Percentiles rank a stretch among this genome's conserved stretches.
Conservation (phyloP, 1,140 invertebrate genomes). For the Tribolium madens region DNA sequence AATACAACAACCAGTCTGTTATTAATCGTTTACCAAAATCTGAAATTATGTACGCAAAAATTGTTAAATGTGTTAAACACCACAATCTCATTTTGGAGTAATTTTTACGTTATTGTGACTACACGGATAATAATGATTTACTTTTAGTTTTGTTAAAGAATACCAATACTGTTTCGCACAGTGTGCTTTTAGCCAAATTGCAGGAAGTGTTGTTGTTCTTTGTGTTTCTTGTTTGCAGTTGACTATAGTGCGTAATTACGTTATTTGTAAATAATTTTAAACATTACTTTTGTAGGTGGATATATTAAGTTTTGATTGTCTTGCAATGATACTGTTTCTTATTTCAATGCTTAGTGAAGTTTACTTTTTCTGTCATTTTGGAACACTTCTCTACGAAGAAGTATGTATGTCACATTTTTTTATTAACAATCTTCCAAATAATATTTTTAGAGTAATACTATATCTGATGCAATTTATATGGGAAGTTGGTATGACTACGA, state of each 20-base stretch:
- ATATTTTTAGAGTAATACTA: conserved; percentile 43
- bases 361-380: conserved; percentile 42
- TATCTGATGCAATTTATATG: conserved; percentile 44
- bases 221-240: conserved; percentile 24
- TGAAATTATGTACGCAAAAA: conserved; percentile 10
- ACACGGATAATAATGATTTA: neutral
- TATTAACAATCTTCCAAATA: neutral
- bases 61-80: conserved; percentile 6
- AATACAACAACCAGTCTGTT: neutral
- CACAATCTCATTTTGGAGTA: conserved; percentile 13
- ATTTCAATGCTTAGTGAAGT: conserved; percentile 15
- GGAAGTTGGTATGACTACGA: conserved; percentile 46
- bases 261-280: neutral
- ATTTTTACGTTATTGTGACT: neutral
- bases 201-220: conserved; percentile 3
- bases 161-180: neutral
- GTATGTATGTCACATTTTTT: neutral
- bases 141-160: conserved; percentile 25
- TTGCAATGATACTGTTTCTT: conserved; percentile 17
- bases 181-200: conserved; percentile 12
- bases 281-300: neutral
- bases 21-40: neutral
- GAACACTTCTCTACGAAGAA: conserved; percentile 40
- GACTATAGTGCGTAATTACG: neutral
- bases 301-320: conserved; percentile 14